phyloP scores from a whole-genome alignment of 2,888 invertebrate species.

The Agrochola circellaris region DNA sequence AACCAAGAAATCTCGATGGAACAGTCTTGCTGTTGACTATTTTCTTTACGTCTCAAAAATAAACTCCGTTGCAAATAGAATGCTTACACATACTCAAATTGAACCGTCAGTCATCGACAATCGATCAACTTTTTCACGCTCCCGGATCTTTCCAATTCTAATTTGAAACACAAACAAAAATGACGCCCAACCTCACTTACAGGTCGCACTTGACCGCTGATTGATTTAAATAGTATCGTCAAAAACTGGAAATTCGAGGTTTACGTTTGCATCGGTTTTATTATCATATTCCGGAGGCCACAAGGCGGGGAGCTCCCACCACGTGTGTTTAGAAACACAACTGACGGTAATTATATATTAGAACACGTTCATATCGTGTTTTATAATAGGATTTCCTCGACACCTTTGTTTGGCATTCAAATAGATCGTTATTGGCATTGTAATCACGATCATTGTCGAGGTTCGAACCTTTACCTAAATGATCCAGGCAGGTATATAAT shows the following conservation, averaged over 20 bases:
- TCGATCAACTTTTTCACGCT: background rate
- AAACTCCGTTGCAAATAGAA: background rate
- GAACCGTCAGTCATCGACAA: slow-evolving; percentile 1
- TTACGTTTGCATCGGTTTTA: slow-evolving; percentile 67
- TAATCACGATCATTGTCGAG: slow-evolving; percentile 21
- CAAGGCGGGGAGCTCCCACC: slow-evolving; percentile 59
- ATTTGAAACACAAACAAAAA: slow-evolving; percentile 36
- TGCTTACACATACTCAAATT: background rate
- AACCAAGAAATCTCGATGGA: background rate
- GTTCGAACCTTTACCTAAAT: background rate
- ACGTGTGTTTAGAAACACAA: slow-evolving; percentile 55
- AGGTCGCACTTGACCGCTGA: slow-evolving; percentile 61
- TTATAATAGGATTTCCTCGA: slow-evolving; percentile 48
- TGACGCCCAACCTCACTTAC: slow-evolving; percentile 34
- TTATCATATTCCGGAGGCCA: slow-evolving; percentile 82
- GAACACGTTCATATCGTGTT: slow-evolving; percentile 35
- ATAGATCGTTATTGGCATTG: slow-evolving; percentile 18
- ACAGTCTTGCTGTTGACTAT: background rate
- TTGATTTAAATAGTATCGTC: slow-evolving; percentile 72
- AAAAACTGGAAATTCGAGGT: slow-evolving; percentile 79
- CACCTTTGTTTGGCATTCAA: slow-evolving; percentile 23
- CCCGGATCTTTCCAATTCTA: slow-evolving; percentile 28
- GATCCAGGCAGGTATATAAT: background rate
- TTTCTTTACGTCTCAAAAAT: background rate
- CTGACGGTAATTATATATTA: slow-evolving; percentile 46